These are phyloP conservation scores for Malurus splendens DNA, from an alignment of 2,797 vertebrate genomes.

Conservation along the genomic window DNA sequence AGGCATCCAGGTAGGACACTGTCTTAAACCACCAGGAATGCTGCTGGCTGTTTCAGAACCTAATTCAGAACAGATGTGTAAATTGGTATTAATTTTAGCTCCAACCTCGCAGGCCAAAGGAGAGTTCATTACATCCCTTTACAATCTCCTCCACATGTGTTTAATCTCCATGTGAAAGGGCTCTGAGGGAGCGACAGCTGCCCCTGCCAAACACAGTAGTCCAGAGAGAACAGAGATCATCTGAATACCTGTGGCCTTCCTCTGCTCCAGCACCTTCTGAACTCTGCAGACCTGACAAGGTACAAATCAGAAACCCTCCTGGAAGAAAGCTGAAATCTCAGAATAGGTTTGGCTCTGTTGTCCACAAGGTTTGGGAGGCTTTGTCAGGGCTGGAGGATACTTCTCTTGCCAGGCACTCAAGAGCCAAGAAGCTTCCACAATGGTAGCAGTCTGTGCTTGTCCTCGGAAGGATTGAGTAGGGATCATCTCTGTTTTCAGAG, in stretches of 20 bases:
- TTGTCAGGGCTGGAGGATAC: neutral
- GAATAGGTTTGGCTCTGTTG: fast-evolving
- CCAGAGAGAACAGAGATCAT: neutral
- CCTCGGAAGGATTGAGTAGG: neutral
- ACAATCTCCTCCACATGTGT: neutral
- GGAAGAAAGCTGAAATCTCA: neutral
- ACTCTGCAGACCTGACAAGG: neutral
- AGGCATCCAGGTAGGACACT: neutral
- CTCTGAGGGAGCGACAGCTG: neutral
- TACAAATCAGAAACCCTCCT: neutral
- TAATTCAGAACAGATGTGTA: neutral
- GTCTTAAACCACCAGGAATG: neutral
- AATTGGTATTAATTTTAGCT: neutral
- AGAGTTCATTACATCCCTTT: neutral
- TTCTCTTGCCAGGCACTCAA: neutral
- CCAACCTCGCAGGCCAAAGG: neutral
- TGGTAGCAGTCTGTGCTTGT: neutral
- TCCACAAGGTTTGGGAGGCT: neutral
- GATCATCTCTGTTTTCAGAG: neutral
- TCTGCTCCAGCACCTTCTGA: neutral
- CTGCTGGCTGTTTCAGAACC: neutral
- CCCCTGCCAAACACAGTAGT: neutral
- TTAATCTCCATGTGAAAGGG: neutral
- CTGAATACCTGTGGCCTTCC: neutral
- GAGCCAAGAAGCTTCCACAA: neutral